A percentile compares a stretch with the other conserved stretches of the same genome.
Conservation (phyloP, 2,113 vertebrate species). For the Dendrocopos noguchii region DNA sequence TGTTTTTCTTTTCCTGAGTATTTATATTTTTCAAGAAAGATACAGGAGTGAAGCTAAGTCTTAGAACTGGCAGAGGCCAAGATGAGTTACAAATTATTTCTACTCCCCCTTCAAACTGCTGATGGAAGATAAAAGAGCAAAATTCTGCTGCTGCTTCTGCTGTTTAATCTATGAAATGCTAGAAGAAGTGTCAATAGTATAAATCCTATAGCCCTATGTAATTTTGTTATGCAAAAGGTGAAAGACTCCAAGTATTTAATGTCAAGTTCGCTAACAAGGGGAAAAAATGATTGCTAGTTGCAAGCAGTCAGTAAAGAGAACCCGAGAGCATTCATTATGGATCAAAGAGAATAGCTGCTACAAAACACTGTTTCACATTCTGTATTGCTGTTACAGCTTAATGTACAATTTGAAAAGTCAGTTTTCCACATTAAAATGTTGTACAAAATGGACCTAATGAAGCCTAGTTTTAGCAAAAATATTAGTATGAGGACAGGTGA, state of each 20-base stretch:
- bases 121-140: background rate
- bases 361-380: background rate
- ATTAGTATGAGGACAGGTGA: background rate
- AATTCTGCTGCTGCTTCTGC: background rate
- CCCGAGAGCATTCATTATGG: background rate
- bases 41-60: background rate
- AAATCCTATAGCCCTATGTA: background rate
- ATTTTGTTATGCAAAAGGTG: background rate
- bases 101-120: background rate
- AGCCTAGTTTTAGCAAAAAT: background rate
- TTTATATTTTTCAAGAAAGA: background rate
- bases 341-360: background rate
- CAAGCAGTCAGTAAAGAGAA: background rate
- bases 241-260: background rate
- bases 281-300: background rate
- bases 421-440: background rate
- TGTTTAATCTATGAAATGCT: background rate
- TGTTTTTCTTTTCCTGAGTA: background rate
- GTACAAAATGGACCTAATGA: background rate
- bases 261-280: background rate
- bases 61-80: background rate
- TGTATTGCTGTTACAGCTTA: background rate
- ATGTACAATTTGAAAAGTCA: background rate
- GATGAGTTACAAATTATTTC: background rate
- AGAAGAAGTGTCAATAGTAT: background rate